Evolutionary conservation across 1,140 invertebrate species (phyloP).

Genomic region (Colletes latitarsis): DNA sequence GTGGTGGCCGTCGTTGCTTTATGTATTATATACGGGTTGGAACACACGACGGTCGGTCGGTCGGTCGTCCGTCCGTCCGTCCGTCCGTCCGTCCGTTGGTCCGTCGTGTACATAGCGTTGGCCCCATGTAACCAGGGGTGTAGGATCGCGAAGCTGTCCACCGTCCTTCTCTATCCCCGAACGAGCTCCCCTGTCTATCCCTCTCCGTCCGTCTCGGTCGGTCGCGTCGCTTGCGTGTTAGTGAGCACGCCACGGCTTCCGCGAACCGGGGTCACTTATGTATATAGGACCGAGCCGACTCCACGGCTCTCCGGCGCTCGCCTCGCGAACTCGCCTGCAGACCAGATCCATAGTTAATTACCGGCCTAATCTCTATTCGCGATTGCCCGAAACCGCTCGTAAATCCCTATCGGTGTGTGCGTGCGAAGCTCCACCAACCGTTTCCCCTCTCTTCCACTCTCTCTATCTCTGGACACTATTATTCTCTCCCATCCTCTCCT

Average conservation of each 20-base stretch:
- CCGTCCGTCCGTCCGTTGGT: neutral
- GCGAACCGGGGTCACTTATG: constrained; percentile 76
- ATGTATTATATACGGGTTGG: constrained; percentile 41
- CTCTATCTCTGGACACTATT: no score
- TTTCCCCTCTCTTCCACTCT: neutral
- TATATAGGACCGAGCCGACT: constrained; percentile 68
- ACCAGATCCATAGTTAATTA: constrained; percentile 82
- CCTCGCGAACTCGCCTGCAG: constrained; percentile 75
- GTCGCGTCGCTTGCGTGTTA: constrained; percentile 52
- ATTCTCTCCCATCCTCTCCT: no score
- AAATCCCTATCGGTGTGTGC: constrained; percentile 80
- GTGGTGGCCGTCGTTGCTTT: constrained; percentile 45
- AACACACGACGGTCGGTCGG: constrained; percentile 60
- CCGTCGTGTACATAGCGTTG: constrained; percentile 50
- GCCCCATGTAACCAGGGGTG: constrained; percentile 61
- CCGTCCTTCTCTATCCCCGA: constrained; percentile 25
- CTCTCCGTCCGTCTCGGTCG: constrained; percentile 40
- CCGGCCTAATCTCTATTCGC: constrained; percentile 81
- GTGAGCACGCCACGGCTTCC: constrained; percentile 65
- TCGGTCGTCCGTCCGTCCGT: constrained; percentile 4
- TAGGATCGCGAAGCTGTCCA: constrained; percentile 56
- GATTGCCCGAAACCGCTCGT: constrained; percentile 81
- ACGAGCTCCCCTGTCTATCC: constrained; percentile 3
- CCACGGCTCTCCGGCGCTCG: constrained; percentile 56
- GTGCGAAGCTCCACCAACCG: constrained; percentile 57